A percentile compares a stretch with the other conserved stretches of the same genome.
These are phyloP conservation scores for Crotalus tigris DNA, from an alignment of 2,113 vertebrate genomes.

Conservation along the genomic window DNA sequence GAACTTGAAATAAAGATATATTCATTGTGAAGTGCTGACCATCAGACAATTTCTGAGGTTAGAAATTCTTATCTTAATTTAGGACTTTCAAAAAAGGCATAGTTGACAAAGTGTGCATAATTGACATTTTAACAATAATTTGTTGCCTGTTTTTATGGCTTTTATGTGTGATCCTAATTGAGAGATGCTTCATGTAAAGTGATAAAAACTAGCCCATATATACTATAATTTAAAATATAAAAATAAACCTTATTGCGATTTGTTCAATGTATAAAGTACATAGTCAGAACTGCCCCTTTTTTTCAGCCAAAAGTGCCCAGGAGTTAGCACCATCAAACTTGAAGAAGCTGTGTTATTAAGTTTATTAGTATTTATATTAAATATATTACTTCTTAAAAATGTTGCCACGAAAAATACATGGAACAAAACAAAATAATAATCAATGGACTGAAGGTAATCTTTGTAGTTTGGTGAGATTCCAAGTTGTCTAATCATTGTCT, in stretches of 20 bases:
- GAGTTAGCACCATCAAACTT: not conserved
- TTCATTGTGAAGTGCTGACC: not conserved
- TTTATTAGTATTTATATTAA: not conserved
- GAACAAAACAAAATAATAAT: not conserved
- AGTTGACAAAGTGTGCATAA: not conserved
- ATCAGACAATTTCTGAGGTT: rapidly evolving
- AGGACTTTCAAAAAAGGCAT: not conserved
- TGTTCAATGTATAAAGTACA: not conserved
- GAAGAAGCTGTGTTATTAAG: not conserved
- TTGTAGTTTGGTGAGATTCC: not conserved
- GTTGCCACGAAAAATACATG: not conserved
- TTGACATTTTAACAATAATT: not conserved
- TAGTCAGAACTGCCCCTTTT: not conserved
- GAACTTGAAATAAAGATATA: not conserved
- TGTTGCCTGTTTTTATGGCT: not conserved
- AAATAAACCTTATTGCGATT: not conserved
- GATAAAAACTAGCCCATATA: not conserved
- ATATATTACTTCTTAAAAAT: not conserved
- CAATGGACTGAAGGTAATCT: not conserved
- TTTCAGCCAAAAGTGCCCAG: not conserved
- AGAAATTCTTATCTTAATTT: not conserved
- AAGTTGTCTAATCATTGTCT: not conserved
- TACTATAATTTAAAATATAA: not conserved
- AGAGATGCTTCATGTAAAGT: not conserved
- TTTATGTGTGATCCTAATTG: not conserved